Evolutionary conservation across 2,888 invertebrate species (phyloP).

Genomic region (Boloria selene): DNA sequence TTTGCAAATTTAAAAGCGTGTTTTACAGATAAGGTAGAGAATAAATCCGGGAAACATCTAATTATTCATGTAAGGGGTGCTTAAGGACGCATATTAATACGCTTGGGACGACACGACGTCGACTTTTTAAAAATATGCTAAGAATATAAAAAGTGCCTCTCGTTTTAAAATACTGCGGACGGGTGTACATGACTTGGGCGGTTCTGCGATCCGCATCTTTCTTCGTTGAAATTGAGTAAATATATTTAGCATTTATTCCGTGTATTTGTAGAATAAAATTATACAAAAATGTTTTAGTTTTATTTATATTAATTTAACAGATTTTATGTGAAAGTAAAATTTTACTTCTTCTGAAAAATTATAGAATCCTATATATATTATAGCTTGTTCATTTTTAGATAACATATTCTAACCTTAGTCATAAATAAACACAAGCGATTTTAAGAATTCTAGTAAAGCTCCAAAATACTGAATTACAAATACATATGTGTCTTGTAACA

Average conservation of each 20-base stretch:
- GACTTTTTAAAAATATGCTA: constrained; percentile 68
- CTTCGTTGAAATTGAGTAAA: constrained; percentile 61
- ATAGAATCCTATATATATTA: no score
- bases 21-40: constrained; percentile 72
- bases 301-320: no score
- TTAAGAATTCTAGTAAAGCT: no score
- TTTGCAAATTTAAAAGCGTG: constrained; percentile 80
- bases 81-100: constrained; percentile 76
- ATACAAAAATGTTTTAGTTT: neutral
- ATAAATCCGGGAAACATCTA: constrained; percentile 77
- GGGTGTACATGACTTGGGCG: constrained; percentile 74
- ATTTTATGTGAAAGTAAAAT: no score
- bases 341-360: no score
- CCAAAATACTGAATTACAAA: no score
- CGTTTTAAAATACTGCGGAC: constrained; percentile 67
- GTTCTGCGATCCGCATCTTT: constrained; percentile 58
- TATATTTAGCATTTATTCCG: constrained; percentile 51
- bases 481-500: no score
- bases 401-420: no score
- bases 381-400: no score
- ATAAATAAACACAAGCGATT: no score
- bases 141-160: constrained; percentile 66
- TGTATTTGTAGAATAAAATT: constrained; percentile 5
- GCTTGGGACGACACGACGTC: constrained; percentile 52
- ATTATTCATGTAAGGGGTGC: constrained; percentile 81